Conservation (phyloP, 92 coral and sea anemone species). For the Muricea muricata region DNA sequence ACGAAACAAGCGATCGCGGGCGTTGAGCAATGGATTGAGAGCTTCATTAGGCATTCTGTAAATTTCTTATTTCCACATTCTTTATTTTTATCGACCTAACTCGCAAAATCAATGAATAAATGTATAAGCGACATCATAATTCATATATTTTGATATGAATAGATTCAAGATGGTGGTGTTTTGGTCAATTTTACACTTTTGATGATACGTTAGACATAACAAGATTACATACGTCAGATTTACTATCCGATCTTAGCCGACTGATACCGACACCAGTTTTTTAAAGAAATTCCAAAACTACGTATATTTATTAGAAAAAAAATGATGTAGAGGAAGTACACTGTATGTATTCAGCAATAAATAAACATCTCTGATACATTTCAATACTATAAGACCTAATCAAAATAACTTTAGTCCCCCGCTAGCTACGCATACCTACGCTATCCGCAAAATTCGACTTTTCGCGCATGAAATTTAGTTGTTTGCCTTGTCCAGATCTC, state of each 20-base stretch:
- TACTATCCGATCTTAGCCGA: background rate
- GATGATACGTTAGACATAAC: too few relatives aligned
- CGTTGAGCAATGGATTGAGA: conserved; percentile 91
- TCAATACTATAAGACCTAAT: too few relatives aligned
- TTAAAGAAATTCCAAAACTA: too few relatives aligned
- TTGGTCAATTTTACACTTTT: background rate
- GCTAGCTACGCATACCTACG: too few relatives aligned
- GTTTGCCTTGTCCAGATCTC: background rate
- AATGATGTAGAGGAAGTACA: too few relatives aligned
- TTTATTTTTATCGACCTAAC: background rate
- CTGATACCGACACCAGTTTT: background rate
- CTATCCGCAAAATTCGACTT: too few relatives aligned
- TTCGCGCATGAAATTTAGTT: too few relatives aligned
- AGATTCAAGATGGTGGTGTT: conserved; percentile 2
- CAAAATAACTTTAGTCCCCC: too few relatives aligned
- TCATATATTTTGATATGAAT: background rate
- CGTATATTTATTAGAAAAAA: too few relatives aligned
- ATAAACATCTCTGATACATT: too few relatives aligned
- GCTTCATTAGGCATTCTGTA: conserved; percentile 91
- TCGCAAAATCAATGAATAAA: background rate
- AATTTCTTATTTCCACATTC: background rate
- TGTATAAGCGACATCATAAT: background rate
- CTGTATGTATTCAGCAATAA: too few relatives aligned
- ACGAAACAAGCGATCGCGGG: conserved; percentile 95
- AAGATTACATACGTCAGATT: background rate